Evolutionary conservation across 2,888 invertebrate species (phyloP).

Genomic region (Gymnoscelis rufifasciata): DNA sequence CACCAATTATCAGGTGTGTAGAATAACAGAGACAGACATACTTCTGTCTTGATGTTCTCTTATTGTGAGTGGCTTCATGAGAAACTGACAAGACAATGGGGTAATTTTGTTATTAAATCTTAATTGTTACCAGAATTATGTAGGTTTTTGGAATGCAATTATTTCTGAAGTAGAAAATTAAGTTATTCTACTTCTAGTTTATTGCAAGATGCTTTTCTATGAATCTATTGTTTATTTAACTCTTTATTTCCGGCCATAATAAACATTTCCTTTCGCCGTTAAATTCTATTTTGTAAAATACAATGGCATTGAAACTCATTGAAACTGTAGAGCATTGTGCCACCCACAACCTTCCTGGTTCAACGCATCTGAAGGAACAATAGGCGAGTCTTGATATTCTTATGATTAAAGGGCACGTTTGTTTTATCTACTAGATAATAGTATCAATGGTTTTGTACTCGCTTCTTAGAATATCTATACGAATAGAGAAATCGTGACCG

Average conservation of each 20-base stretch:
- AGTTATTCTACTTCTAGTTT: no score
- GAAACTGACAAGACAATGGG: slow-evolving; percentile 42
- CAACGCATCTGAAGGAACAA: slow-evolving; percentile 31
- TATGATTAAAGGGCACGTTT: slow-evolving; percentile 10
- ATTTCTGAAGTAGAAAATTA: slow-evolving; percentile 4
- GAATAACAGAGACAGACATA: slow-evolving; percentile 42
- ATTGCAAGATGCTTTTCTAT: no score
- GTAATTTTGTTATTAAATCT: slow-evolving; percentile 38
- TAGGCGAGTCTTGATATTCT: slow-evolving; percentile 11
- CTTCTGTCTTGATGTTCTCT: slow-evolving; percentile 12
- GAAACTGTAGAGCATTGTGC: slow-evolving; percentile 34
- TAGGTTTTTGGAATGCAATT: slow-evolving; percentile 41
- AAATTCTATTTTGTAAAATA: slow-evolving; percentile 17
- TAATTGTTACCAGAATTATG: slow-evolving; percentile 36
- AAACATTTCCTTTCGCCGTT: not conserved
- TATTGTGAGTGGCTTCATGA: slow-evolving; percentile 42
- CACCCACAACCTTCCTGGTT: slow-evolving; percentile 35
- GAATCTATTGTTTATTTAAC: no score
- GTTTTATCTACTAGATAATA: not conserved
- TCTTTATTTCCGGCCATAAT: not conserved
- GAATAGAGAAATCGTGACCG: no score
- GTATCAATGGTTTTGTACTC: no score
- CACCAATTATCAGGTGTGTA: slow-evolving; percentile 22
- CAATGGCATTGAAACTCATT: slow-evolving; percentile 29
- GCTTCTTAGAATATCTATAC: no score